Evolutionary conservation across 2,888 invertebrate genomes (phyloP), one percentile per base, ranked within the genome.

Genomic region (Amiota mariae): DNA sequence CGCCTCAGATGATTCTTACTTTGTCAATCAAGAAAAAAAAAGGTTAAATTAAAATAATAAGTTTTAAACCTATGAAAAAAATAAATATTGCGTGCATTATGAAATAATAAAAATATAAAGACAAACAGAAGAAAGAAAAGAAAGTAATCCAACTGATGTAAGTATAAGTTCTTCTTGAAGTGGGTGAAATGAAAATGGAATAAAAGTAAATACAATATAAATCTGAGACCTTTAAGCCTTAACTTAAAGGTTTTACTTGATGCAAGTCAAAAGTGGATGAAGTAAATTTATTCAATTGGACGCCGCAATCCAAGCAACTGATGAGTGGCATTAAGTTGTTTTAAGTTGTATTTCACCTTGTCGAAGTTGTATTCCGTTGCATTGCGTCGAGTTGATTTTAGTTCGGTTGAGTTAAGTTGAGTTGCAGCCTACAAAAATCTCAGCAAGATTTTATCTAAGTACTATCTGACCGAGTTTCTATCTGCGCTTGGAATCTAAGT

Each of bases 161-260:
- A 11, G 63, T 24, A 67, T 51, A 67, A 51, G 51, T 51, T 49
- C 49, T 1, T 18, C 18, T 67, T 46, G 51, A 51, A 49, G 51
- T 51, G 20, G 24, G 51, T 54, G 54, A 15, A 20, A 20, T 68
- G 9, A 13, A 68, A 20, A 36, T 24, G 13, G 20, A 51, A 67
- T 13, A 67, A 51, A 57, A 8, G 15, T 13, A 24, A 24, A 15
- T n/a, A n/a, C n/a, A n/a, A n/a, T 59, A 59, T 54, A 54, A 68
- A 68, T 54, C 0, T 51, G 67, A 68, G 49, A 54, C 54, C 54
- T 68, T 68, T 51, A 54, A 68, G 49, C 67, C n/a, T 36, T 36
- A 68, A 54, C 54, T 68, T 68, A 68, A 68, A 68, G 51, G 67
- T 54, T 68, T 68, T 68, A 51, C 67, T 68, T 24, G 51, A 68